Evolutionary conservation across 2,797 vertebrate genomes (phyloP), one percentile per base, ranked within the genome.

Genomic region (Centroberyx gerrardi): DNA sequence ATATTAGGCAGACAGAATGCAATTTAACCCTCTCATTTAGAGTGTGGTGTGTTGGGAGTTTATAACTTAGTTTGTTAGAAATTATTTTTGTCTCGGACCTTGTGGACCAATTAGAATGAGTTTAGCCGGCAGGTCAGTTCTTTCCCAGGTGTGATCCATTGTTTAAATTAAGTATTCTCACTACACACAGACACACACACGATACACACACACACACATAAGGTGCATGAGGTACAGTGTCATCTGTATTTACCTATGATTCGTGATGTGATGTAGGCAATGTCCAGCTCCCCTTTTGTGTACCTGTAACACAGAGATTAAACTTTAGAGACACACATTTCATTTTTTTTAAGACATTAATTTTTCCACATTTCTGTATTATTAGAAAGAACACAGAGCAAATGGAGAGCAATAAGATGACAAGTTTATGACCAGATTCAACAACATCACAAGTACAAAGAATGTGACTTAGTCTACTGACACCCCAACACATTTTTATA

Each of bases 221-320:
- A 3, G 28, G 66, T 52, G 3, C 29, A 64, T 55, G 15, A 10
- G 3, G 22, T 22, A n/a, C n/a, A 61, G 4, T 44, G 44, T 1
- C 14, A 48, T 36, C n/a, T 36, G 27, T 80, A 68, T 91, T 96
- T 93, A 99, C 98, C 98, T 89, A 99, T 99, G 90, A 99, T 98
- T 88, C 98, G 95, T 81, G 98, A 97, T 87, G 98, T 99, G 91
- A 99, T 97, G 69, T 99, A 99, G 40, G 96, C 96, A 87, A 99
- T 99, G 87, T 99, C 98, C 88, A 99, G 94, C 85, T 99, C 98
- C 83, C 98, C 98, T 94, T 99, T 99, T 44, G 97, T 96, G 91
- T 99, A 99, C 78, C 98, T 99, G 65, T 31, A 94, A 87, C 31
- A 76, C 29, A 88, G 17, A 82, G 49, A 70, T 1, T 5, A 17